phyloP scores from a whole-genome alignment of 1,140 invertebrate species.

The Drosophila eugracilis region DNA sequence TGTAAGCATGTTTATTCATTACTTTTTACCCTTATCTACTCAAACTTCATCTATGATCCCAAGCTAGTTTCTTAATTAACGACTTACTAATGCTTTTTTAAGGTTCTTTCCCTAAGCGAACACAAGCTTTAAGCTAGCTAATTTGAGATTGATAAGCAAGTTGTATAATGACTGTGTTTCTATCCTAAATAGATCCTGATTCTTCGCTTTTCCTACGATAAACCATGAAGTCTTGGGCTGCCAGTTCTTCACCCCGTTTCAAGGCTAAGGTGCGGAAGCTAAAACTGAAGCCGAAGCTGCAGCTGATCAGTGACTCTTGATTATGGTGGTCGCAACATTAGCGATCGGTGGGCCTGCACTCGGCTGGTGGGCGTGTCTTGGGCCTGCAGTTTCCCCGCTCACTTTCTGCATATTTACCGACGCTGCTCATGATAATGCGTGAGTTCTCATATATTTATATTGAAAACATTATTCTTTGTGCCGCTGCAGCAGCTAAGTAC shows the following conservation, averaged over 20 bases:
- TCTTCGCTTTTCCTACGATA: conserved; percentile 7
- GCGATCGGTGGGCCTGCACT: conserved; percentile 28
- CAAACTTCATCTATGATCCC: too few species aligned
- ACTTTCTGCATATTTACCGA: conserved; percentile 44
- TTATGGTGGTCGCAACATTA: conserved; percentile 66
- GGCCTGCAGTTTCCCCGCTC: conserved; percentile 8
- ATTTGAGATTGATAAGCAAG: neutral
- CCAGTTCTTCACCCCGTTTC: neutral
- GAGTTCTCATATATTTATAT: conserved; percentile 43
- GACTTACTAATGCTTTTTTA: neutral
- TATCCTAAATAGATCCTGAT: conserved; percentile 26
- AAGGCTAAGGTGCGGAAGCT: conserved; percentile 20
- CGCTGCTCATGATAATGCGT: conserved; percentile 45
- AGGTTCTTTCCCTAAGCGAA: neutral
- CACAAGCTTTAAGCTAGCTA: neutral
- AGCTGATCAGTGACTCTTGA: conserved; percentile 58
- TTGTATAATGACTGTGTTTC: neutral
- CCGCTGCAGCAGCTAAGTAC: conserved; percentile 66
- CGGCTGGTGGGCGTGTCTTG: conserved; percentile 23
- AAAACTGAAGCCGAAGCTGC: too few species aligned
- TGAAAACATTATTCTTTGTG: conserved; percentile 53
- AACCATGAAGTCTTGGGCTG: conserved; percentile 3
- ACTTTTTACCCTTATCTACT: too few species aligned
- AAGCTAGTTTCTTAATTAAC: neutral
- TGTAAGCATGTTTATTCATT: too few species aligned